Base-by-base conservation (phyloP, 2,113 vertebrate genomes). In the Asarcornis scutulata region DNA sequence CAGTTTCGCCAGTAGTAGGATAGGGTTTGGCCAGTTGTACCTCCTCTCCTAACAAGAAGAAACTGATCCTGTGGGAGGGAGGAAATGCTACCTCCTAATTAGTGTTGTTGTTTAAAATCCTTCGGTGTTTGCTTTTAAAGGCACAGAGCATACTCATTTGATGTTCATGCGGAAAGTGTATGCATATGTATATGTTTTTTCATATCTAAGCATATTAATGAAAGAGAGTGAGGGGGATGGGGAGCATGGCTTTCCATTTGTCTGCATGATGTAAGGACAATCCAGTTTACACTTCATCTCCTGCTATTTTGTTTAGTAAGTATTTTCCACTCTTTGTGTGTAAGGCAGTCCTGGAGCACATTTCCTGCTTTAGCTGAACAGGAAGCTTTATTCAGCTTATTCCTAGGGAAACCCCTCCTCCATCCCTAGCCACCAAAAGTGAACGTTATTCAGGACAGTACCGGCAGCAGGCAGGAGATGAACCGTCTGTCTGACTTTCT, bases 281-380 rank as follows among this genome's bases (percentile, higher is more conserved):
- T 91, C 94, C 91, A 90, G 91, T 96, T 95, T 96, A 82, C 63
- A 82, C 68, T 96, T 97, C 75, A 76, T 94, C 76, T 96, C 96
- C 88, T 94, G 94, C 92, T 97, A 69, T 96, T 96, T 96, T 89
- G 80, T 96, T 97, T 96, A 91, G 92, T 59, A 96, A 93, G 95
- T 96, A 89, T 93, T 96, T 97, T 96, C 86, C 91, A 95, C 55
- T 82, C 83, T 95, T 76, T 93, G 88, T 94, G 89, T 95, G 89
- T 58, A 86, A 96, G 96, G 87, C 93, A 89, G 17, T 32, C 27
- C 94, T 88, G 93, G 90, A 89, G 79, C 93, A 95, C 94, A 40
- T 93, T 97, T 97, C 93, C 96, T 95, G 88, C 91, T 96, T 91
- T 83, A 87, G 88, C 81, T 13, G 69, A 72, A 87, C 73, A 94